These are phyloP conservation scores for Euwallacea fornicatus DNA, from an alignment of 1,140 invertebrate genomes.

Conservation along the genomic window DNA sequence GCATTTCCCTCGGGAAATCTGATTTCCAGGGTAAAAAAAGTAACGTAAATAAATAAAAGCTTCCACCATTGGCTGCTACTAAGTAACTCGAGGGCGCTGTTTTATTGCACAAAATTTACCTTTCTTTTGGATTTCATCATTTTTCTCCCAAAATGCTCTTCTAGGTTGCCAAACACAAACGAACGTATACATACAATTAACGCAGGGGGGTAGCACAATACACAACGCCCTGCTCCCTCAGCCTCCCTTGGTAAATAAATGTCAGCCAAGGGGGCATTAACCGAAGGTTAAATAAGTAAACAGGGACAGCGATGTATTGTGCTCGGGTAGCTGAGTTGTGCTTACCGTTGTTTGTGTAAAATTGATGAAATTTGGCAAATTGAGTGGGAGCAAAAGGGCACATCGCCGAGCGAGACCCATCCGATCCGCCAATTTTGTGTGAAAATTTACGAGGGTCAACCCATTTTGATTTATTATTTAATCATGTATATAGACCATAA, in stretches of 20 bases:
- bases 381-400: constrained; percentile 10
- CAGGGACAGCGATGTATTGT: constrained; percentile 7
- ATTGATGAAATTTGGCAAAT: constrained; percentile 16
- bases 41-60: neutral
- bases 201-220: neutral
- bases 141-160: neutral
- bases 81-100: neutral
- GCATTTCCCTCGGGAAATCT: neutral
- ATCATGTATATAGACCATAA: no score
- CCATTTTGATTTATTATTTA: neutral
- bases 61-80: neutral
- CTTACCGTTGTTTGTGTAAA: constrained; percentile 12
- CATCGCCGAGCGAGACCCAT: neutral
- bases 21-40: constrained; percentile 1
- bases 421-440: neutral
- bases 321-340: constrained; percentile 5
- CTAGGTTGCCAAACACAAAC: neutral
- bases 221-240: neutral
- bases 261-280: constrained; percentile 7
- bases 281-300: constrained; percentile 8
- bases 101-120: neutral
- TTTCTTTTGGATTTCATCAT: neutral
- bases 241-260: constrained; percentile 2
- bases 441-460: constrained; percentile 6
- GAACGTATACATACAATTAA: neutral